Percentiles rank a stretch among this genome's conserved stretches.
Evolutionary conservation across 1,140 invertebrate species (phyloP).

Genomic region (Papilio helenus): DNA sequence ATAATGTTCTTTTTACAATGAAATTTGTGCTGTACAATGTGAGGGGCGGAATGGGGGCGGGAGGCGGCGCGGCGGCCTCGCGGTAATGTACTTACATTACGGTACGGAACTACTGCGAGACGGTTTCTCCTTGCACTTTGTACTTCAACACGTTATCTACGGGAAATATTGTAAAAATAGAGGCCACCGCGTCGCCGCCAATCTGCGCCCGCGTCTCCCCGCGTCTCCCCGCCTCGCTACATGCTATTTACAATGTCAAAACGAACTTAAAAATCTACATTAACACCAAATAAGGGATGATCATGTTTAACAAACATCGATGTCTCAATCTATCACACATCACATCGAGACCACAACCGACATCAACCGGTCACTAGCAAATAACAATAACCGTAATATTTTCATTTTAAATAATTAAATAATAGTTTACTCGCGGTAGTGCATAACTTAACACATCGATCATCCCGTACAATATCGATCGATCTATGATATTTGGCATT

Average conservation of each 20-base stretch:
- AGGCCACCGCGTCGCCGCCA: constrained; percentile 38
- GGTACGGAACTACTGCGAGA: constrained; percentile 41
- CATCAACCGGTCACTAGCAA: not conserved
- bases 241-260: constrained; percentile 72
- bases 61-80: constrained; percentile 44
- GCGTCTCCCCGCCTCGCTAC: constrained; percentile 47
- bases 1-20: constrained; percentile 76
- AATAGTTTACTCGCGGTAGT: not conserved
- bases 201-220: constrained; percentile 41
- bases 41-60: constrained; percentile 47
- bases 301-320: not conserved
- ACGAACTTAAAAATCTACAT: constrained; percentile 19
- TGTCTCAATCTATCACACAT: not conserved
- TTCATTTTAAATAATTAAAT: not conserved
- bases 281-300: constrained; percentile 16
- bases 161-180: constrained; percentile 48
- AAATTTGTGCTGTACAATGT: constrained; percentile 80
- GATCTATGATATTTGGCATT: constrained; percentile 60
- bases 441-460: constrained; percentile 56
- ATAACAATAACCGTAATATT: not conserved
- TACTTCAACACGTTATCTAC: constrained; percentile 55
- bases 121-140: constrained; percentile 57
- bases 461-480: constrained; percentile 50
- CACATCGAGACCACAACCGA: constrained; percentile 7
- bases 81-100: constrained; percentile 53